phyloP scores from a whole-genome alignment of 2,888 invertebrate species.

The Heliconius hortense region DNA sequence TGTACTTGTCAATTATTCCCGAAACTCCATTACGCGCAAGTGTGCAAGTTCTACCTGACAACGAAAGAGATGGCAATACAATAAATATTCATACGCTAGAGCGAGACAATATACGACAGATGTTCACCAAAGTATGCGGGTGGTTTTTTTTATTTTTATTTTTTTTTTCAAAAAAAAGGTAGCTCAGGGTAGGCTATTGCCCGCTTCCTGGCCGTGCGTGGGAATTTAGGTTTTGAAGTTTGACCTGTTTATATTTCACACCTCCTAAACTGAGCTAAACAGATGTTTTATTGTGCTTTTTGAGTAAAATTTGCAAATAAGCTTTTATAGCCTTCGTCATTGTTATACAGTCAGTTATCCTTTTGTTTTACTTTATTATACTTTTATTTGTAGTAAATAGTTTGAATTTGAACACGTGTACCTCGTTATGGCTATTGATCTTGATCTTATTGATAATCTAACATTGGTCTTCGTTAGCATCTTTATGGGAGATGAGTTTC shows the following conservation, averaged over 20 bases:
- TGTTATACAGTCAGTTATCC: neutral
- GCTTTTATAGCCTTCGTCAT: neutral
- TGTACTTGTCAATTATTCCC: constrained; percentile 38
- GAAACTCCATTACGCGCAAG: constrained; percentile 39
- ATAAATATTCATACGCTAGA: constrained; percentile 38
- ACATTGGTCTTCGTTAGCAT: constrained; percentile 1
- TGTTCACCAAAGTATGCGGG: constrained; percentile 75
- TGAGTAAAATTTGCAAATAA: constrained; percentile 35
- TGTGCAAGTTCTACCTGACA: constrained; percentile 50
- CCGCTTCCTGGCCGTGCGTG: constrained; percentile 60
- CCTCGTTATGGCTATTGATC: neutral
- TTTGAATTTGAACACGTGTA: constrained; percentile 2
- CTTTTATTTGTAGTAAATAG: neutral
- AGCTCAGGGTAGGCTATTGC: constrained; percentile 48
- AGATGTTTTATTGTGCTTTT: constrained; percentile 38
- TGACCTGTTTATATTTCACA: constrained; percentile 45
- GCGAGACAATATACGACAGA: constrained; percentile 60
- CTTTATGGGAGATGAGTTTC: neutral
- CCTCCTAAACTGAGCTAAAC: constrained; percentile 39
- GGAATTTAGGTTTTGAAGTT: constrained; percentile 49
- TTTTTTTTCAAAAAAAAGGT: constrained; percentile 51
- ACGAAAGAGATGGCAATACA: constrained; percentile 47
- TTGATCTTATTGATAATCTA: neutral
- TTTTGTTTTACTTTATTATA: neutral
- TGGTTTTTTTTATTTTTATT: constrained; percentile 58